Base-by-base conservation (phyloP, 2,888 invertebrate genomes). In the Euzophera pinguis region DNA sequence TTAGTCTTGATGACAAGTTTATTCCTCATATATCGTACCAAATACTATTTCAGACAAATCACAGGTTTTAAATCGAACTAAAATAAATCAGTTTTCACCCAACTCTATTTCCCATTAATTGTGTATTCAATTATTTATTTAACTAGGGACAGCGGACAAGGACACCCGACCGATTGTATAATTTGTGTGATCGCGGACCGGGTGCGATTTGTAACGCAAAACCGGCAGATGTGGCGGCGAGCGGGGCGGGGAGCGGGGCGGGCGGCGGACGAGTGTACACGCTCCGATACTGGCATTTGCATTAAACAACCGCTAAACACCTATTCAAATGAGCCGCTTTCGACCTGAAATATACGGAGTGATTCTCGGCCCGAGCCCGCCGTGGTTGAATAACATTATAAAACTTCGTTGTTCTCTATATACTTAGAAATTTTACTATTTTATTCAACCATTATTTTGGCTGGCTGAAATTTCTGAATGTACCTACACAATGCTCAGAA, bases 261-360 rank as follows among this genome's bases (percentile, higher is more conserved):
- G 17, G 17, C 13, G 34, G 39, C 32, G 48, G 22, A 42, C n/a
- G 45, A 17, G 49, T 35, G 47, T 16, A 22, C 50, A 53, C 47
- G 32, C 57, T 53, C 55, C 39, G 41, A 42, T 29, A 53, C 50
- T 43, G 52, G 52, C 51, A 47, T 38, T 51, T 47, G 37, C 47
- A 43, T 51, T 51, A 35, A 42, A 42, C 47, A 41, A 45, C 45
- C 29, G 45, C 45, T 45, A 45, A 45, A 45, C 45, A 45, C 45
- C 45, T 45, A 45, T 45, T 45, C 45, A 45, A 45, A 45, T 45
- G 45, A 45, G 45, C 45, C 34, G 45, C 32, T 45, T 39, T 39
- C 1, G 16, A 10, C 1, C 12, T 7, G 5, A 32, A 39, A 39
- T 9, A 14, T 8, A 39, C 39, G 39, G 16, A 9, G 22, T 2